A percentile compares a stretch with the other conserved stretches of the same genome.
phyloP scores from a whole-genome alignment of 2,113 vertebrate genomes.

The Ciconia boyciana region DNA sequence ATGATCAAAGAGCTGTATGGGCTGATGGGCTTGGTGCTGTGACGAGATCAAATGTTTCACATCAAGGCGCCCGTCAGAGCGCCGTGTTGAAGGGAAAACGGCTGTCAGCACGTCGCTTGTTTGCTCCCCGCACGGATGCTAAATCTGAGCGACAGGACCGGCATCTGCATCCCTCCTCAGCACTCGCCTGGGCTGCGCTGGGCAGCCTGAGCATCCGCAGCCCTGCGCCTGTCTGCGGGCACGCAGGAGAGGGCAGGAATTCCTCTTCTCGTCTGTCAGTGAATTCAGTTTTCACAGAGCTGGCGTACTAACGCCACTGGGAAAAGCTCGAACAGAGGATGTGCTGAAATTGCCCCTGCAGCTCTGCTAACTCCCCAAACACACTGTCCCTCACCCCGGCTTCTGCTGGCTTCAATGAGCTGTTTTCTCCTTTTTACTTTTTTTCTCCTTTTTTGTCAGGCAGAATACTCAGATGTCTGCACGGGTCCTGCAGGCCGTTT shows the following conservation, averaged over 20 bases:
- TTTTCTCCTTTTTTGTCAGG: background rate
- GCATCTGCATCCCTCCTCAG: background rate
- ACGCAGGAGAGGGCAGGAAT: background rate
- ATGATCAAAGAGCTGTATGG: background rate
- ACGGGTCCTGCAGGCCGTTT: background rate
- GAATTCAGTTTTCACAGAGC: background rate
- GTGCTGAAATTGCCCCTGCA: background rate
- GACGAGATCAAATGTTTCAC: background rate
- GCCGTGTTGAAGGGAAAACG: background rate
- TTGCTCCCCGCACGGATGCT: background rate
- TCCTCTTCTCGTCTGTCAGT: background rate
- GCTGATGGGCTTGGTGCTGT: background rate
- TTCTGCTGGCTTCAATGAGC: background rate
- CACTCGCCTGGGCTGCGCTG: background rate
- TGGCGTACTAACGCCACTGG: fast-evolving
- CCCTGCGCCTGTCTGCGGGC: background rate
- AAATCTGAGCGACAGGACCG: fast-evolving
- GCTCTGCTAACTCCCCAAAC: background rate
- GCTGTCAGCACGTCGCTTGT: background rate
- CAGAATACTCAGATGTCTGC: background rate
- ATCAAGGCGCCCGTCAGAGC: background rate
- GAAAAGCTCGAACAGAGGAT: background rate
- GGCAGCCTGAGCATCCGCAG: background rate
- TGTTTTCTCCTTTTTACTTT: background rate
- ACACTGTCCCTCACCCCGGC: fast-evolving